A percentile compares a stretch with the other conserved stretches of the same genome.
These are phyloP conservation scores for Microhierax caerulescens DNA, from an alignment of 2,797 vertebrate genomes.

Conservation along the genomic window DNA sequence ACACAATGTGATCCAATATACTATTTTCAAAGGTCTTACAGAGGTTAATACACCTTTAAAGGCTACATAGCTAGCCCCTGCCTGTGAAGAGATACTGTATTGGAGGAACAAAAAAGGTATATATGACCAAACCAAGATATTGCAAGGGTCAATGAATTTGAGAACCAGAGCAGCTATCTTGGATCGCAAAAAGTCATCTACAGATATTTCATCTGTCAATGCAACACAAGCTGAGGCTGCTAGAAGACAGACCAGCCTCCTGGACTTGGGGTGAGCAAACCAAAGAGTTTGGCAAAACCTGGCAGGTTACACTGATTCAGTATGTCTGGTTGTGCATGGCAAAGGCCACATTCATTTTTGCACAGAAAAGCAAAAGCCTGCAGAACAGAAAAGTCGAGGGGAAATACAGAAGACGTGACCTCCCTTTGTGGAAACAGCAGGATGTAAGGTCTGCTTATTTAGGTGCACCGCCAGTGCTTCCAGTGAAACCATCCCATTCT, in stretches of 20 bases:
- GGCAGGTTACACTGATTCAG: not conserved
- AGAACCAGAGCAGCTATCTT: not conserved
- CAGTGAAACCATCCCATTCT: not conserved
- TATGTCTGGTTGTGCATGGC: not conserved
- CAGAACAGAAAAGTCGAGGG: not conserved
- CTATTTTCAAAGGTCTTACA: not conserved
- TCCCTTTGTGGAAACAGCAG: not conserved
- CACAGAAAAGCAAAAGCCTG: not conserved
- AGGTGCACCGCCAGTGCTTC: not conserved
- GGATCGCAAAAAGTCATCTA: not conserved
- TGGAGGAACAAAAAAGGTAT: not conserved
- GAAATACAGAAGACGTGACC: not conserved
- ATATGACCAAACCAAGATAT: accelerated
- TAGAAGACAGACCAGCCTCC: not conserved
- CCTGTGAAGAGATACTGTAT: accelerated
- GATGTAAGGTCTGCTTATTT: not conserved
- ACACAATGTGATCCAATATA: not conserved
- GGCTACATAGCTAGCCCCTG: not conserved
- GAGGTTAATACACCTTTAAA: not conserved
- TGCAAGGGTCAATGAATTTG: not conserved
- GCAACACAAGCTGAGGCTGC: not conserved
- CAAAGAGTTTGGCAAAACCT: not conserved
- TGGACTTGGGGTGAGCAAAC: not conserved
- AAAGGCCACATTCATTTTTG: not conserved
- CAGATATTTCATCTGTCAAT: not conserved